Base-by-base conservation (phyloP, 2,113 vertebrate species). In the Seriola dumerili region DNA sequence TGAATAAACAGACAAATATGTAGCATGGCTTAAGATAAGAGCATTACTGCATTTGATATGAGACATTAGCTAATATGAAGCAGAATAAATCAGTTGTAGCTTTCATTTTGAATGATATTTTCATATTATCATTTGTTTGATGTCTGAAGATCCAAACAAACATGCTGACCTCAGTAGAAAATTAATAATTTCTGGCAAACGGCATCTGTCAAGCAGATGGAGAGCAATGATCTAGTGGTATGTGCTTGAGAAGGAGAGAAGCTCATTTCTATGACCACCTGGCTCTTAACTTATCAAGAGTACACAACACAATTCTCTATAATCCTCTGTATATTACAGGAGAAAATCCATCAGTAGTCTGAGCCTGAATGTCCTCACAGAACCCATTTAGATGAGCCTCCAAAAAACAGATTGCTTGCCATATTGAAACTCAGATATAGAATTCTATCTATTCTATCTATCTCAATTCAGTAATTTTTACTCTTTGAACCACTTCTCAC, bases 131-230 rank as follows among this genome's bases (percentile, higher is more conserved):
- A 1, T 77, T 67, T 76, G 62, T 83, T 83, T 89, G 69, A 80
- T 67, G 57, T 84, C 67, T 50, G 17, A 52, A 71, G 66, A 65
- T 63, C 6, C 3, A 1, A 68, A 59, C 76, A 78, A 81, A 79
- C 46, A 6, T 38, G 55, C 59, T 85, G 88, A 84, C 84, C 74
- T 68, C 79, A 50, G 83, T 87, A 81, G 65, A 81, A 84, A 88
- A 87, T 78, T 23, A 72, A 87, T 87, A 6, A 78, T 82, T 81
- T 79, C 70, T 78, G 23, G 72, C 82, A 81, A 90, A 83, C 67
- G 29, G 66, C 85, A 84, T 88, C 80, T 87, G 87, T 87, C 86
- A 79, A 54, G 68, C 85, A 86, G 88, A 91, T 71, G 87, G 87
- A 83, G 63, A 73, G 78, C 19, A 66, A 19, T 64, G 85, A 87